phyloP scores from a whole-genome alignment of 2,888 invertebrate genomes.

The Acrobasis consociella region DNA sequence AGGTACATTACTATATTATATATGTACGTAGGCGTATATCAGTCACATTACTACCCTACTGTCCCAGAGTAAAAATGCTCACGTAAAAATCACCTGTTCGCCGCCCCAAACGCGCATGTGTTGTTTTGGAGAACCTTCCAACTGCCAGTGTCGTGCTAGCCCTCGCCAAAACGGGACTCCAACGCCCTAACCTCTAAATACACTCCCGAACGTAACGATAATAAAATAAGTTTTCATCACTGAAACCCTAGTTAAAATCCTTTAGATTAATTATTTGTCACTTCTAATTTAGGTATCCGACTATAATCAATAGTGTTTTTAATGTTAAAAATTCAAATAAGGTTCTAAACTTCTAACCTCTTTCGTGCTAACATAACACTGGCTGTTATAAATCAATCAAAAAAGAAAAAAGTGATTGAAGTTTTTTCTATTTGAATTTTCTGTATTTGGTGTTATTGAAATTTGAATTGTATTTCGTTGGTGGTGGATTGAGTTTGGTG shows the following conservation, averaged over 20 bases:
- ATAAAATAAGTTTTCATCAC: conserved; percentile 9
- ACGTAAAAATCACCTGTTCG: conserved; percentile 32
- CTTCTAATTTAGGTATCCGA: not conserved
- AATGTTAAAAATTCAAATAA: not conserved
- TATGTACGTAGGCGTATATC: not conserved
- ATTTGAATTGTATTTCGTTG: conserved; percentile 24
- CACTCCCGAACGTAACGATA: not conserved
- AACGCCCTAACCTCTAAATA: conserved; percentile 5
- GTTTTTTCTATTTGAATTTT: not conserved
- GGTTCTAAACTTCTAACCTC: not conserved
- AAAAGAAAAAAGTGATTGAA: conserved; percentile 11
- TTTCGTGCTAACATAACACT: not conserved
- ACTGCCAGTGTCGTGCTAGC: conserved; percentile 18
- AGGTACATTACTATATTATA: no score
- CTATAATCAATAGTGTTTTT: not conserved
- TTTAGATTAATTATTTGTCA: not conserved
- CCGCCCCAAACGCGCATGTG: conserved; percentile 32
- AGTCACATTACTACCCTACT: not conserved
- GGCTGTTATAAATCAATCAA: not conserved
- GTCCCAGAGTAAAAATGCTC: not conserved
- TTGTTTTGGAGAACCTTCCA: conserved; percentile 18
- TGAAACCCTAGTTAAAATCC: conserved; percentile 6
- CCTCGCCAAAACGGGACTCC: conserved; percentile 4
- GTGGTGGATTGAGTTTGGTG: conserved; percentile 19
- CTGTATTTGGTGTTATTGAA: conserved; percentile 18